These are phyloP conservation scores for Idaea aversata DNA, from an alignment of 2,888 invertebrate species.

Conservation along the genomic window DNA sequence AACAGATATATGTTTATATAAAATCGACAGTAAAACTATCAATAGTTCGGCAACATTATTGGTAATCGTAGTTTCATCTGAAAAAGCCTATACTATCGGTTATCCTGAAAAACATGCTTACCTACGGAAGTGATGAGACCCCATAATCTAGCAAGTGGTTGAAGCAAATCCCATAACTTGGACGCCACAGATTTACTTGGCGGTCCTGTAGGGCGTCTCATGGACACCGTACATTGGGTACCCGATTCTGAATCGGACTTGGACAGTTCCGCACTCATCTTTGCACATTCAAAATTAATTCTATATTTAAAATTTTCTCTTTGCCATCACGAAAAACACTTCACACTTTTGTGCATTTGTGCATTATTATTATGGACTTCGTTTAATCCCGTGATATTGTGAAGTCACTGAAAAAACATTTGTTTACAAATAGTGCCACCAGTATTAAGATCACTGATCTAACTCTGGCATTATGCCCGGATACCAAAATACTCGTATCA, in stretches of 20 bases:
- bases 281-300: slow-evolving; percentile 5
- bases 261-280: slow-evolving; percentile 48
- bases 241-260: slow-evolving; percentile 45
- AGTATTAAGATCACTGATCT: slow-evolving; percentile 28
- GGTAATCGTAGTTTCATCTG: too few relatives aligned
- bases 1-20: too few relatives aligned
- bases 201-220: slow-evolving; percentile 39
- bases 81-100: too few relatives aligned
- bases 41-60: too few relatives aligned
- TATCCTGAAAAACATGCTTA: slow-evolving; percentile 32
- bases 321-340: neutral
- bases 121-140: slow-evolving; percentile 70
- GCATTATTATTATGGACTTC: slow-evolving; percentile 3
- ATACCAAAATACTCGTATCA: slow-evolving; percentile 56
- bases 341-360: neutral
- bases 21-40: too few relatives aligned
- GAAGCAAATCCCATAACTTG: slow-evolving; percentile 67
- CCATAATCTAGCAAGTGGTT: slow-evolving; percentile 71
- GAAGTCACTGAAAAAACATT: slow-evolving; percentile 8
- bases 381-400: neutral
- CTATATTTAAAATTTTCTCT: slow-evolving; percentile 3
- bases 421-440: slow-evolving; percentile 44
- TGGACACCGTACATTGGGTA: slow-evolving; percentile 41
- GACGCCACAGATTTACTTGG: slow-evolving; percentile 58
- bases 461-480: slow-evolving; percentile 65